Conservation (phyloP, 2,113 vertebrate species). For the Malurus cyaneus region DNA sequence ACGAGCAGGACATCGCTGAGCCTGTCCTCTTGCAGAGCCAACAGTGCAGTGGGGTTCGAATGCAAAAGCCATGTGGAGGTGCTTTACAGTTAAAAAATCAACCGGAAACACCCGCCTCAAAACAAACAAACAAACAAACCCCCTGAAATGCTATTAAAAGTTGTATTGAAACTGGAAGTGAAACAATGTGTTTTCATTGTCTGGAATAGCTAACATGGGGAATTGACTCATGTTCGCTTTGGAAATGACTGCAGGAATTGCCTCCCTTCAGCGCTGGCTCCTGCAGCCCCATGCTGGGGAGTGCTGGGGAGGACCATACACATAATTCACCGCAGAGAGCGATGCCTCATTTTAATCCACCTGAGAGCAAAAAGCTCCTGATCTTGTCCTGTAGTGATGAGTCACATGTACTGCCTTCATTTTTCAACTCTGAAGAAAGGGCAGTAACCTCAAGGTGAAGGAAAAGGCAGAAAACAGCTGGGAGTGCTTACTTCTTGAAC, state of each 20-base stretch:
- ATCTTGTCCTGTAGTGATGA: not conserved
- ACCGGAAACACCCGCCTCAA: not conserved
- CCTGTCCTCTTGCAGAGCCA: not conserved
- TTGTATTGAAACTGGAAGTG: not conserved
- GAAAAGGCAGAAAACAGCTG: not conserved
- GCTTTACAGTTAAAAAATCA: not conserved
- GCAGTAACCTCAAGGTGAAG: not conserved
- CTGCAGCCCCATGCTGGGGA: not conserved
- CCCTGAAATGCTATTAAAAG: not conserved
- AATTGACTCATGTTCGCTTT: not conserved
- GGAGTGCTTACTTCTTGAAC: not conserved
- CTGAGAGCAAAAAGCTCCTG: not conserved
- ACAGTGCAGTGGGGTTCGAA: fast-evolving
- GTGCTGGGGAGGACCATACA: not conserved
- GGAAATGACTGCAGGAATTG: not conserved
- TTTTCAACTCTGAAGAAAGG: not conserved
- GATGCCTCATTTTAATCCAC: not conserved
- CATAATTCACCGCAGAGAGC: not conserved
- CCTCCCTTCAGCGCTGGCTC: not conserved
- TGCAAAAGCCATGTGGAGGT: not conserved
- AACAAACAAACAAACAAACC: too few relatives aligned
- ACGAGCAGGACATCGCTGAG: not conserved
- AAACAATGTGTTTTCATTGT: not conserved
- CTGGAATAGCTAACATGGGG: not conserved
- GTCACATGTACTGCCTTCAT: not conserved